phyloP scores from a whole-genome alignment of 2,113 vertebrate genomes.

The Sander vitreus region DNA sequence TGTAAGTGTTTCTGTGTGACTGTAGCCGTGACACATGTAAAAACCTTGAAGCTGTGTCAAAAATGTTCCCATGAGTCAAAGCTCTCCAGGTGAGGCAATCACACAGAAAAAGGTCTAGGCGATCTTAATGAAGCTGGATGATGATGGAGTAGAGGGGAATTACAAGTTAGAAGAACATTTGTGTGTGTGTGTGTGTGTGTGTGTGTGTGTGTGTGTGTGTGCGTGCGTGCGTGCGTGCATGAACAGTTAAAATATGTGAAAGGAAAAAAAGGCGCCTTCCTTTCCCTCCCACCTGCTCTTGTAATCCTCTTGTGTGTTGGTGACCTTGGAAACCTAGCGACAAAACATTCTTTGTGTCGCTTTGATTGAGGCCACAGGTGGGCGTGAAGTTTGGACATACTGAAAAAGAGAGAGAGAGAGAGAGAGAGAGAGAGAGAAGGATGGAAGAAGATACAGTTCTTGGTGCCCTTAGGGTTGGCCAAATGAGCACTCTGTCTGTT shows the following conservation, averaged over 20 bases:
- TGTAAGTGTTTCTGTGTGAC: constrained; percentile 10
- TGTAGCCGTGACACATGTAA: constrained; percentile 26
- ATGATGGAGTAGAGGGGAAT: constrained; percentile 58
- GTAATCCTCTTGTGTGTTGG: constrained; percentile 65
- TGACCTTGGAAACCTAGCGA: constrained; percentile 65
- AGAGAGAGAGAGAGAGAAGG: constrained; percentile 11
- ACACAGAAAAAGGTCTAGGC: constrained; percentile 9
- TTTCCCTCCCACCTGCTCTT: constrained; percentile 48
- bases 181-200: not conserved
- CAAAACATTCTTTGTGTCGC: constrained; percentile 54
- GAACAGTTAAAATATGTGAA: constrained; percentile 12
- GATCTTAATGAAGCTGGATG: constrained; percentile 42
- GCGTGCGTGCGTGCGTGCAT: not conserved
- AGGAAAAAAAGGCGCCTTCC: constrained; percentile 33
- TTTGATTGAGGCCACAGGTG: constrained; percentile 65
- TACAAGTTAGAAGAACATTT: constrained; percentile 15
- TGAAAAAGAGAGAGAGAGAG: constrained; percentile 30
- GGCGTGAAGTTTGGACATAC: constrained; percentile 27
- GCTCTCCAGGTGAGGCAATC: constrained; percentile 46
- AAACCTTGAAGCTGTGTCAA: constrained; percentile 21
- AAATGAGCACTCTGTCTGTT: not conserved
- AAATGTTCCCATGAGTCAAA: constrained; percentile 54
- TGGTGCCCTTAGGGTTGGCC: constrained; percentile 30
- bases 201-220: constrained; percentile 16
- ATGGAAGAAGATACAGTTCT: constrained; percentile 30